Base-by-base conservation (phyloP, 2,113 vertebrate genomes). In the Pelusios castaneus region DNA sequence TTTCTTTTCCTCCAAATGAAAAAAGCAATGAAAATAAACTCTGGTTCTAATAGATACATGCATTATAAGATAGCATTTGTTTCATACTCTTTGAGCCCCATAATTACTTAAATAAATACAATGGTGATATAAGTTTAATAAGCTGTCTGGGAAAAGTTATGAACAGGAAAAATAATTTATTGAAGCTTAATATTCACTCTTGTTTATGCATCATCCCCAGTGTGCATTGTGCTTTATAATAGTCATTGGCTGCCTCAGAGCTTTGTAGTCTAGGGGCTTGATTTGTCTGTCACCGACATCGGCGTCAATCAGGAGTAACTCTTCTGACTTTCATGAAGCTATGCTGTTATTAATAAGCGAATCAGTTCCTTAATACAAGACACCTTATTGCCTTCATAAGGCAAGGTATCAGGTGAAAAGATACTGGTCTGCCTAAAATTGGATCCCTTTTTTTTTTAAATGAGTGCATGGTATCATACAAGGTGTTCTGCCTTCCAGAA, bases 191-290 rank as follows among this genome's bases (percentile, higher is more conserved):
- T 63, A 90, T 88, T 4, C 22, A 12, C 8, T 45, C 6, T 43
- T 3, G 6, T n/a, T 67, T 67, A 21, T 45, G 29, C 41, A 76
- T 11, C 19, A 38, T 70, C 19, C 63, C n/a, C 0, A 4, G 5
- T 70, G 63, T 19, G 19, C n/a, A 38, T 70, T 70, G 82, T 94
- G 63, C 63, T 94, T 87, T 90, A 63, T 80, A 38, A 63, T 82
- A 70, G 2, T 47, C 55, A 47, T 29, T 86, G n/a, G 83, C 8
- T 49, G 58, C 89, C 82, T 87, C 90, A 84, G 87, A 78, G 85
- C 6, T 1, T 0, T 2, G 17, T 70, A 49, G 38, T 76, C 11
- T 21, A 81, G 80, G 80, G 45, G 87, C 49, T 56, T 29, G 29
- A 14, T 41, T 85, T 56, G 38, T 79, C 73, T 76, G 43, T 85